Evolutionary conservation across 2,888 invertebrate genomes (phyloP).

Genomic region (Limnephilus rhombicus): DNA sequence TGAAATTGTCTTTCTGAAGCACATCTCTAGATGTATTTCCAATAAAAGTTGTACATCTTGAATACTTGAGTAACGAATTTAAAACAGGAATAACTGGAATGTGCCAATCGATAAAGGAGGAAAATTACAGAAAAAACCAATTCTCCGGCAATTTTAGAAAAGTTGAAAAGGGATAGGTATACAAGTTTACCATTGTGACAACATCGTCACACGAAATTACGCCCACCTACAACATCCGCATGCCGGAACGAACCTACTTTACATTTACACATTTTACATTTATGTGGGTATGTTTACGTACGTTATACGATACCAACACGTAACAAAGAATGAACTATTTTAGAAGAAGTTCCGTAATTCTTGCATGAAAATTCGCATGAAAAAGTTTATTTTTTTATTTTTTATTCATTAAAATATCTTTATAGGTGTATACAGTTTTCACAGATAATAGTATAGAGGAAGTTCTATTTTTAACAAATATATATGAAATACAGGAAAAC

Average conservation of each 20-base stretch:
- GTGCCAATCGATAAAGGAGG: background rate
- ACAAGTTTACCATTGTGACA: background rate
- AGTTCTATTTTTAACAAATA: too few relatives aligned
- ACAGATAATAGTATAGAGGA: too few relatives aligned
- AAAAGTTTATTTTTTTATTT: too few relatives aligned
- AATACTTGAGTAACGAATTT: background rate
- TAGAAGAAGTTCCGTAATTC: background rate
- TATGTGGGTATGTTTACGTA: background rate
- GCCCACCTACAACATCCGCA: background rate
- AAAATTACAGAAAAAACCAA: background rate
- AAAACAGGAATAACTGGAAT: background rate
- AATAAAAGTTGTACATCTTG: background rate
- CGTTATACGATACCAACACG: background rate
- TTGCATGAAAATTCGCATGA: background rate
- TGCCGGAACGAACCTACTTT: background rate
- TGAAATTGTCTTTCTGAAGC: background rate
- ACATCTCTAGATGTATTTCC: background rate
- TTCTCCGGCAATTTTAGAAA: background rate
- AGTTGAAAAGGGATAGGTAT: background rate
- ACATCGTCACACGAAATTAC: constrained; percentile 4
- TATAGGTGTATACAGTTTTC: too few relatives aligned
- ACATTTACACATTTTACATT: background rate
- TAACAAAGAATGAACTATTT: background rate
- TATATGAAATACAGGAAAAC: too few relatives aligned
- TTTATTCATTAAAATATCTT: too few relatives aligned